Evolutionary conservation across 2,113 vertebrate genomes (phyloP), one percentile per base, ranked within the genome.

Genomic region (Motacilla tschutschensis): DNA sequence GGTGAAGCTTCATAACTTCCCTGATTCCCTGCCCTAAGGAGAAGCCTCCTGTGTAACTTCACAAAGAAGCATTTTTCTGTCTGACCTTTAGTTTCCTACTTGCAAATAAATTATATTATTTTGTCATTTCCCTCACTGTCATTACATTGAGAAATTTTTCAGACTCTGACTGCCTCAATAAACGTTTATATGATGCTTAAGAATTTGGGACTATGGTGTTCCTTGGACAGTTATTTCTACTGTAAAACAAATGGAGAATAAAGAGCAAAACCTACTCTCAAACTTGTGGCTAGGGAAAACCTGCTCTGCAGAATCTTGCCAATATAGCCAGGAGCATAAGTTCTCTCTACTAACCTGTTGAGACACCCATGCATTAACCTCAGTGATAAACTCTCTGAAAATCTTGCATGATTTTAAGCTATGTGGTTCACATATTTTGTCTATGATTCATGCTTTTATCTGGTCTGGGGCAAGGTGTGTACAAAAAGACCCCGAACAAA

Each of bases 401-500:
- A 69, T 5, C 4, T 53, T 51, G 9, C 14, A 53, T 17, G 7
- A 50, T 65, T 67, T 54, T 21, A 71, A 71, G 10, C 2, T 41
- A 9, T 29, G 7, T 40, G 40, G 29, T 53, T 76, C 36, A 31
- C 5, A 12, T 65, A 1, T 77, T 8, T 51, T 33, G 4, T 35
- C 20, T 59, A 11, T 43, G n/a, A 50, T 17, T 69, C 11, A 14
- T 33, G 6, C 0, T 76, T 89, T 82, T 6, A 22, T 60, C 17
- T 54, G 4, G 2, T 41, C 19, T 2, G 1, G 17, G 18, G 10
- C 38, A 51, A 58, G 8, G 5, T 7, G 2, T 18, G 5, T 2
- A 31, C 3, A 44, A 4, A 44, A 53, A 53, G 6, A 55, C 24
- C 6, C 25, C 5, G 24, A 59, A 33, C 5, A n/a, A 35, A 35